Evolutionary conservation across 2,113 vertebrate species (phyloP), one percentile per base, ranked within the genome.

Genomic region (Ciconia stormi): DNA sequence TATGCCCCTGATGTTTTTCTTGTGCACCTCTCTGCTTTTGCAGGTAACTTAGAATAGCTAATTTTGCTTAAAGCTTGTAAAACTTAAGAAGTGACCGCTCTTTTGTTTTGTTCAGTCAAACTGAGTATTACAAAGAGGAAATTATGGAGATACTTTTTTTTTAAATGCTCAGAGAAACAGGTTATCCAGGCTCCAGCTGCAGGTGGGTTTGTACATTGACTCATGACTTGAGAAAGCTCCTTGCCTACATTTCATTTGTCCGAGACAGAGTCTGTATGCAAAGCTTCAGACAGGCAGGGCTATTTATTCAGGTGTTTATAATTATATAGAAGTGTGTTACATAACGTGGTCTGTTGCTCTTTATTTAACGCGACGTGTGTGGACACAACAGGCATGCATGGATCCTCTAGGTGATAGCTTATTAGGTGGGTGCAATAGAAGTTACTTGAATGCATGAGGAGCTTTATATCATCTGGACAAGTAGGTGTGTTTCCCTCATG

Each of bases 311-410:
- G 53, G 73, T 85, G 72, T 74, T 92, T 23, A 15, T 62, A 29
- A 47, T 67, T n/a, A 13, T 7, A 18, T 3, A 59, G 30, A 58
- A 77, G 7, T 11, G 16, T 38, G n/a, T 92, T 95, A 29, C 4
- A 0, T 70, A 87, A 89, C 0, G 4, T 46, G 62, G 5, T 42
- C 38, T 74, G 26, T 46, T 78, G 50, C 58, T 11, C 12, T 27
- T 78, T 77, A 23, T 77, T 88, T 84, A 67, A 82, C 16, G 58
- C 49, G 59, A 50, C 0, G 11, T 70, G 34, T 10, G 19, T 25
- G 61, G 55, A 58, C 16, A 14, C 34, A 14, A 1, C 7, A 4
- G 1, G 1, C 2, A 0, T 30, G 65, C 13, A 25, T 1, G 3
- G 55, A 12, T 27, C 44, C 32, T 59, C 11, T 8, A 40, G 67